phyloP scores from a whole-genome alignment of 2,113 vertebrate genomes.

The Leiothrix lutea region DNA sequence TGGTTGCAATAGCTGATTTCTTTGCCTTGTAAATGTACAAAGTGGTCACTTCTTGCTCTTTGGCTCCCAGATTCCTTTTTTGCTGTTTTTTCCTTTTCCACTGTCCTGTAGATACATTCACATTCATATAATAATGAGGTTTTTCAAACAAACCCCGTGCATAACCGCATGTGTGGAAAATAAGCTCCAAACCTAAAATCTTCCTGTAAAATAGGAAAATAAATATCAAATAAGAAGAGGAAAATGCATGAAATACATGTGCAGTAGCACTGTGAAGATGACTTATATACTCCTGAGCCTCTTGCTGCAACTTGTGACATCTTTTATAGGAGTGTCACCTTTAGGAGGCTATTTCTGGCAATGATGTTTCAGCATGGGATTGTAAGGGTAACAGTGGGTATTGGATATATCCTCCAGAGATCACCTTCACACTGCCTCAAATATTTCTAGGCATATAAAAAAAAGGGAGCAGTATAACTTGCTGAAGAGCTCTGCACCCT shows the following conservation, averaged over 20 bases:
- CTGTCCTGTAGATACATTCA: background rate
- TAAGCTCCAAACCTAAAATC: background rate
- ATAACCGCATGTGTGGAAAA: background rate
- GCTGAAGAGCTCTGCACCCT: background rate
- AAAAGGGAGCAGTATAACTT: background rate
- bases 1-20: background rate
- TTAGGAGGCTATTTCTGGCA: conserved; percentile 58
- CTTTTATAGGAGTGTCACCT: conserved; percentile 51
- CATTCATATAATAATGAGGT: background rate
- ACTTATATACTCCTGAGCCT: background rate
- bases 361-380: conserved; percentile 39
- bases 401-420: conserved; percentile 43
- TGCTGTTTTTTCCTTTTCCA: no score
- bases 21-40: background rate
- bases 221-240: background rate
- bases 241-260: background rate
- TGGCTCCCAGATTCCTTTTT: background rate
- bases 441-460: background rate
- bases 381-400: conserved; percentile 34
- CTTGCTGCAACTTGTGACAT: background rate
- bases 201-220: background rate
- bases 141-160: background rate
- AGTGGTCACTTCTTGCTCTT: background rate
- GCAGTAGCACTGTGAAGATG: background rate
- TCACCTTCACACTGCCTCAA: conserved; percentile 32